These are phyloP conservation scores for Tinea semifulvella DNA, from an alignment of 2,888 invertebrate species.

Conservation along the genomic window DNA sequence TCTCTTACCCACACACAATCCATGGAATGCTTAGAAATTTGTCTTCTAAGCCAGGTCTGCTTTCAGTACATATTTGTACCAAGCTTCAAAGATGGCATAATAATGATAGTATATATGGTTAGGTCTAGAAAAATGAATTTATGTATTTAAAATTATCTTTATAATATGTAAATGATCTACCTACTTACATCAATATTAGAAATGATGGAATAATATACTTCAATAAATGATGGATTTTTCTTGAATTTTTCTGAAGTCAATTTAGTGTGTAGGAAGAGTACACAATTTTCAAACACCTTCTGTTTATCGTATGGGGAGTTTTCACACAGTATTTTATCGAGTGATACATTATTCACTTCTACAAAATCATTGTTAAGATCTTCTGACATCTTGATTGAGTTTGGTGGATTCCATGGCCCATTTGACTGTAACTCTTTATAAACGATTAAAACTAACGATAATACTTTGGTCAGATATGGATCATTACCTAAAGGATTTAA, in stretches of 20 bases:
- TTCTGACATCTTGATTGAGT: conserved; percentile 27
- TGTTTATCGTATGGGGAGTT: conserved; percentile 31
- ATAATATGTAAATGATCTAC: no score
- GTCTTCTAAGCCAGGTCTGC: no score
- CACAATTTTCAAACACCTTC: conserved; percentile 38
- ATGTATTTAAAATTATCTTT: no score
- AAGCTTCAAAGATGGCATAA: no score
- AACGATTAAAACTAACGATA: conserved; percentile 36
- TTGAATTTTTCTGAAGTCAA: conserved; percentile 38
- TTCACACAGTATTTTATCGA: conserved; percentile 29
- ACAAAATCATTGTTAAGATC: conserved; percentile 34
- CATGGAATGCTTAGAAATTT: no score
- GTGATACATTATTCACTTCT: conserved; percentile 26
- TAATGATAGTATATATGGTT: no score
- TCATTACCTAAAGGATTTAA: conserved; percentile 23
- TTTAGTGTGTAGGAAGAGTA: conserved; percentile 38
- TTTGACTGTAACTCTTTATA: conserved; percentile 34
- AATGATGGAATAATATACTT: conserved; percentile 37
- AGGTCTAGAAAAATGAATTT: no score
- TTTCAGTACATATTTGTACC: no score
- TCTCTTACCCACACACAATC: no score
- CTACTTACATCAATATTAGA: conserved; percentile 24
- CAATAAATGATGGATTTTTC: conserved; percentile 41
- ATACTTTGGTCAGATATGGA: conserved; percentile 21
- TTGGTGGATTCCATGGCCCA: conserved; percentile 35